These are phyloP conservation scores for Chrysogorgia sp. DNA, from an alignment of 92 coral and sea anemone genomes.

Conservation along the genomic window DNA sequence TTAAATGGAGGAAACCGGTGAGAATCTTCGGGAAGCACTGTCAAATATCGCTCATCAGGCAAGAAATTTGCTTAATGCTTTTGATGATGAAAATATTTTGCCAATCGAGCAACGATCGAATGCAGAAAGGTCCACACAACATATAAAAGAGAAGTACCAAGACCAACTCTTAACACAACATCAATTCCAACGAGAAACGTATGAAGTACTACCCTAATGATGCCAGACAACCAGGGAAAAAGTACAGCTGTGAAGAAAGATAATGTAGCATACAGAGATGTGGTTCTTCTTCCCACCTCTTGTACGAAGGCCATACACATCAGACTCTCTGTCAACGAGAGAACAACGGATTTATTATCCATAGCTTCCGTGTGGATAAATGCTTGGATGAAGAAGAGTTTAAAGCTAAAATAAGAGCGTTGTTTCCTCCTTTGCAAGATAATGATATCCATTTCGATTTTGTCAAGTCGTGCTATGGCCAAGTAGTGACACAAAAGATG, in stretches of 20 bases:
- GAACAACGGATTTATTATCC: conserved; percentile 53
- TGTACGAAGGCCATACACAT: conserved; percentile 50
- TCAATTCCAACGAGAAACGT: not conserved
- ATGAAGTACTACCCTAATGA: too few relatives aligned
- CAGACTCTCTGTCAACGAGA: conserved; percentile 55
- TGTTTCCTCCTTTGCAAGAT: conserved; percentile 49
- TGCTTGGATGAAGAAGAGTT: conserved; percentile 48
- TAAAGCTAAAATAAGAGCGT: conserved; percentile 48
- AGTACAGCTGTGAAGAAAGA: conserved; percentile 40
- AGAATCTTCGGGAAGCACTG: conserved; percentile 50
- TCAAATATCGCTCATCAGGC: conserved; percentile 61
- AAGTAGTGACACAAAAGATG: conserved; percentile 55
- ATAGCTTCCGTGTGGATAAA: conserved; percentile 51
- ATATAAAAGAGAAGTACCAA: conserved; percentile 19
- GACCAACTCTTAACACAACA: conserved; percentile 32
- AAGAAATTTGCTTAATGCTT: conserved; percentile 49
- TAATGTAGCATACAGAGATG: conserved; percentile 46
- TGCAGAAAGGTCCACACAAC: conserved; percentile 4
- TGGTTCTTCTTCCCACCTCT: conserved; percentile 55
- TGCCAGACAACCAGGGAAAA: not conserved
- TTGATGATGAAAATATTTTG: conserved; percentile 31
- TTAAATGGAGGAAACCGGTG: conserved; percentile 23
- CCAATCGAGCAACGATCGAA: conserved; percentile 54
- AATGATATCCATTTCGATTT: conserved; percentile 30
- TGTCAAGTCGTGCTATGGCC: conserved; percentile 60